phyloP scores from a whole-genome alignment of 2,888 invertebrate species.

The Trisateles emortualis region DNA sequence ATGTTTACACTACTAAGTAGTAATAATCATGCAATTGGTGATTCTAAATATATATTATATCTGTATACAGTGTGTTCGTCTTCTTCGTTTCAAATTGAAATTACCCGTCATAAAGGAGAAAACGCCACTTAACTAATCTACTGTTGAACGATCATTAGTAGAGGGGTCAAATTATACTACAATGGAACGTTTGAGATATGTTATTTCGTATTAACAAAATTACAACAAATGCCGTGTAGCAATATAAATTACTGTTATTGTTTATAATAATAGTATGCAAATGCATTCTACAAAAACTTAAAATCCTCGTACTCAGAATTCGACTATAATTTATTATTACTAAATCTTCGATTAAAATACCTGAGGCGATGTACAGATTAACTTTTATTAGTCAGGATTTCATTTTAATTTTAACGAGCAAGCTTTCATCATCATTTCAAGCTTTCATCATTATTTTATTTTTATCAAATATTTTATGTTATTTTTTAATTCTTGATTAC shows the following conservation, averaged over 20 bases:
- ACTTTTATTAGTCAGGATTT: conserved; percentile 3
- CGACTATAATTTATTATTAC: background rate
- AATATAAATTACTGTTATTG: background rate
- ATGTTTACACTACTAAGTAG: no score
- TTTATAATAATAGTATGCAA: background rate
- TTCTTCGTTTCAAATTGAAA: background rate
- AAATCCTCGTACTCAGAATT: background rate
- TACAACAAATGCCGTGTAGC: background rate
- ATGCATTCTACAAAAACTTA: background rate
- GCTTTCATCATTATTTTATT: background rate
- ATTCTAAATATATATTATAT: no score
- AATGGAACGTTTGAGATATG: background rate
- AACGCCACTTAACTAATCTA: background rate
- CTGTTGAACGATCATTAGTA: background rate
- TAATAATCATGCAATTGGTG: no score
- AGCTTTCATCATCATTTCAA: background rate
- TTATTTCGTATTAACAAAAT: background rate
- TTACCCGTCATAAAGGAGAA: background rate
- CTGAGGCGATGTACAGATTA: conserved; percentile 4
- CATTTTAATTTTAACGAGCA: background rate
- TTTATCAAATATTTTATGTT: background rate
- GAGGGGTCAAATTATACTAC: background rate
- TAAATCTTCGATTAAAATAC: background rate
- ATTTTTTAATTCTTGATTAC: background rate
- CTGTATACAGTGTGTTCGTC: background rate